These are phyloP conservation scores for Lasioglossum figueresi DNA, from an alignment of 2,888 invertebrate species.

Conservation along the genomic window DNA sequence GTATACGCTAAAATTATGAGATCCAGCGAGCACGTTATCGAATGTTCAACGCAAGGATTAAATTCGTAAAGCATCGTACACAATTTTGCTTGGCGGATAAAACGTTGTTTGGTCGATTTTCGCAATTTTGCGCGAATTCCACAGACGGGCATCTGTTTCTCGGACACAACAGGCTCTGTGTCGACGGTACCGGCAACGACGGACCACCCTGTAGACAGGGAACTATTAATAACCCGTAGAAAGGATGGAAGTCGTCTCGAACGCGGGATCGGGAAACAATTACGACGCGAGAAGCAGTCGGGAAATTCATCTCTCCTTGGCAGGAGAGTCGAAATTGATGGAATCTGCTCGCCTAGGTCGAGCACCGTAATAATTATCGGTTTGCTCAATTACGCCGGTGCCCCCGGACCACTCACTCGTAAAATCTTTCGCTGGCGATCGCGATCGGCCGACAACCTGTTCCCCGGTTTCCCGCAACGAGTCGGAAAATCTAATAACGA, in stretches of 20 bases:
- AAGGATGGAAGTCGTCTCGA: conserved; percentile 30
- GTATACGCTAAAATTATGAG: background rate
- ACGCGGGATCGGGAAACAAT: conserved; percentile 47
- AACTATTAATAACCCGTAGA: conserved; percentile 46
- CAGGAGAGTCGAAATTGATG: conserved; percentile 55
- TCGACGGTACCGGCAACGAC: background rate
- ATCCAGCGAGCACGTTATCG: background rate
- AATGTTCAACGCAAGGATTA: background rate
- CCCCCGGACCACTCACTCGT: conserved; percentile 53
- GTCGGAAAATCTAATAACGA: conserved; percentile 30
- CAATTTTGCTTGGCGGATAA: background rate
- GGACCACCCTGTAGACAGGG: background rate
- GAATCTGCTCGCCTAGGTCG: conserved; percentile 47
- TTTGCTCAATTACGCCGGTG: conserved; percentile 70
- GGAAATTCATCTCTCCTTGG: conserved; percentile 54
- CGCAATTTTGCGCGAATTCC: background rate
- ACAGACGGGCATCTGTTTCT: background rate
- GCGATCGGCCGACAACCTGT: conserved; percentile 34
- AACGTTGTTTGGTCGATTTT: background rate
- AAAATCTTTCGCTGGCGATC: conserved; percentile 57
- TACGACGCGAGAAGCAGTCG: conserved; percentile 31
- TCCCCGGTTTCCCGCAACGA: conserved; percentile 22
- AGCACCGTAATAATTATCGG: conserved; percentile 70
- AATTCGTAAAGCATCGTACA: background rate
- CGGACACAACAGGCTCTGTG: background rate